Evolutionary conservation across 2,888 invertebrate species (phyloP), one percentile per base, ranked within the genome.

Genomic region (Ophion obscuratus): DNA sequence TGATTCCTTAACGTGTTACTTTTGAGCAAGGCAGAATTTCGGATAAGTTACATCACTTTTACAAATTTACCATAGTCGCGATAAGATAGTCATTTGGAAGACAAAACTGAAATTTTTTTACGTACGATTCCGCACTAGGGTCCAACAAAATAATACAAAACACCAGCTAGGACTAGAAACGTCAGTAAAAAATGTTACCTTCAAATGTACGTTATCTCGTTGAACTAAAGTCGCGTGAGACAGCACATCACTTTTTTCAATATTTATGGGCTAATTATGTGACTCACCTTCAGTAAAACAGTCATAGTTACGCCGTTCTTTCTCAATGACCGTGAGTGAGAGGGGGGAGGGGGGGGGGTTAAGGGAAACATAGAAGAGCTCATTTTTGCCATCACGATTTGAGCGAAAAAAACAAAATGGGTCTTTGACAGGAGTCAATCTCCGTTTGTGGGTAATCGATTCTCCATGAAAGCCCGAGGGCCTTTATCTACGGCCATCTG

Each of bases 381-480:
- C 7, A 24, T 61, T 24, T 61, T 61, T 61, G 10, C 10, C 61
- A 61, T 61, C 20, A 24, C 61, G 20, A 9, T 20, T 11, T 61
- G n/a, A 73, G 61, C 17, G 14, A 61, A 62, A 62, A 62, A 61
- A 36, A 40, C 57, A 9, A 79, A 85, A 85, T 85, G 85, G 85
- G 79, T 85, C 40, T 59, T 64, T 79, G 85, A 82, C 82, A 79
- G 68, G 75, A 64, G 70, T 81, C 82, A 85, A 79, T 82, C 82
- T 70, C 64, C 78, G 57, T 24, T 71, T 57, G 53, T 80, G 64
- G 59, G 27, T 70, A 59, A 57, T 78, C 62, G 68, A 81, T 78
- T 24, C 53, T 78, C 40, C 9, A 70, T 47, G 20, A 27, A 44
- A 17, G 57, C 67, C n/a, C 47, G 66, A 71, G 76, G 36, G 53